Evolutionary conservation across 2,888 invertebrate species (phyloP).

Genomic region (Stenurella melanura): DNA sequence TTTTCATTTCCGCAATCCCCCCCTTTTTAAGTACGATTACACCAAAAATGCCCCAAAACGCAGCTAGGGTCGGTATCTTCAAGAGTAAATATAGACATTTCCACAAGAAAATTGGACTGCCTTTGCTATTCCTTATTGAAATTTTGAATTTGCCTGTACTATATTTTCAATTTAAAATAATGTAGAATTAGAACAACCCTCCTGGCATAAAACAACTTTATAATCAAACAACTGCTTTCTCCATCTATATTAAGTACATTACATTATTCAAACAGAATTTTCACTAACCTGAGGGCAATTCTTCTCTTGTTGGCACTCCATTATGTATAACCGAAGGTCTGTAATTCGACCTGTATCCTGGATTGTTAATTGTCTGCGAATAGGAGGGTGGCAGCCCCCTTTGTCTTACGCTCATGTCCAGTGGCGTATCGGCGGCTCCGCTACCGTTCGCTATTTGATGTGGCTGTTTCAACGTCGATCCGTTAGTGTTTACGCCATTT

Average conservation of each 20-base stretch:
- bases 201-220: neutral
- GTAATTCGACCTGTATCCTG: conserved; percentile 68
- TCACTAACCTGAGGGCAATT: conserved; percentile 70
- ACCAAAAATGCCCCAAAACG: no score
- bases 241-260: no score
- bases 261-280: conserved; percentile 13
- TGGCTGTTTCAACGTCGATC: conserved; percentile 11
- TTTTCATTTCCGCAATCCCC: no score
- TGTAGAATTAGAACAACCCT: neutral
- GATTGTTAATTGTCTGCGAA: conserved; percentile 73
- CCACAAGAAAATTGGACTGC: no score
- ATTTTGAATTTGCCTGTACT: no score
- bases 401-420: conserved; percentile 79
- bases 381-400: conserved; percentile 80
- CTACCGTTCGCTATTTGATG: conserved; percentile 8
- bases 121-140: no score
- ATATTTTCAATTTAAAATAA: no score
- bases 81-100: no score
- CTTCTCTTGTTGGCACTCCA: conserved; percentile 66
- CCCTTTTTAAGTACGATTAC: no score
- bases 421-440: conserved; percentile 71
- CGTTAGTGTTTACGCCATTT: conserved; percentile 53
- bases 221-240: no score
- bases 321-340: conserved; percentile 81
- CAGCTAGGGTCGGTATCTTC: no score